Percentiles rank a stretch among this genome's conserved stretches.
phyloP scores from a whole-genome alignment of 2,113 vertebrate species.

The Oryctolagus cuniculus region mOryCun1.1 NC_091432.1:122221501-122222000 shows the following conservation, averaged over 20 bases:
- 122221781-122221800: background rate
- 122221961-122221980: too few species aligned
- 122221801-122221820: background rate
- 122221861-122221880: background rate
- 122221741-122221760: constrained; percentile 56
- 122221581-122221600: constrained; percentile 82
- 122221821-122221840: background rate
- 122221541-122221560: constrained; percentile 77
- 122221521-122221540: constrained; percentile 76
- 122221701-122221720: constrained; percentile 76
- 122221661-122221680: constrained; percentile 89
- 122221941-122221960: background rate
- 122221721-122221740: constrained; percentile 61
- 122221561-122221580: constrained; percentile 78
- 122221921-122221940: background rate
- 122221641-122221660: constrained; percentile 88
- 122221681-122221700: constrained; percentile 84
- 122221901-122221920: background rate
- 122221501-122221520: constrained; percentile 70
- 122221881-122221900: background rate
- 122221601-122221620: constrained; percentile 84
- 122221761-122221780: background rate
- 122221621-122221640: constrained; percentile 86
- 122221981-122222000: too few species aligned
- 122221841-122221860: background rate